Evolutionary conservation across 23 tunicate genomes (phyloP), one percentile per base, ranked within the genome.

Genomic region (Trididemnum nubilum): DNA sequence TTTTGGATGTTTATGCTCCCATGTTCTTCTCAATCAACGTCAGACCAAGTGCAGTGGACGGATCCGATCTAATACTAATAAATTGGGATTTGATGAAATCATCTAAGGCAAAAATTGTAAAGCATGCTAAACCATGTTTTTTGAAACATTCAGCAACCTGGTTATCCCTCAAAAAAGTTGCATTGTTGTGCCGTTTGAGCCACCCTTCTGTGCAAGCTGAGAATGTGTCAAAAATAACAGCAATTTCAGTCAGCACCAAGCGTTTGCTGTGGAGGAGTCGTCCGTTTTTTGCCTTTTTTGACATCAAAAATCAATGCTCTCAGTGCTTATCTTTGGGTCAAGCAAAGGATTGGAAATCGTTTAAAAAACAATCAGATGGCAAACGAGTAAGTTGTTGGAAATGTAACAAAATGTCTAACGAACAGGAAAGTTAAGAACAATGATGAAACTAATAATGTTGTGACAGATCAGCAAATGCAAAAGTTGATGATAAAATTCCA

Each of bases 91-190:
- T 63, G 69, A 63, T 63, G 69, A 63, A 63, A 24, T 22, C 25
- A 21, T 63, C 25, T 22, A 7, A 63, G 7, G 7, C 27, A 15
- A n/a, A 24, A 21, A 24, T 63, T 24, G 69, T 63, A 63, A n/a
- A 63, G n/a, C 69, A 63, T 63, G 25, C 69, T 63, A 63, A 63
- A 63, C n/a, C 69, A 63, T 63, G 69, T n/a, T 63, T 63, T 24
- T 19, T 63, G 27, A 63, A 63, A 24, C 69, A 63, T 63, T n/a
- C 69, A 21, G 5, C 69, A 5, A 63, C 69, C 69, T 63, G 69
- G 69, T 4, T 63, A 5, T 63, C 69, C 5, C 25, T n/a, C 22
- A 63, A n/a, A 63, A 63, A 18, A 5, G 69, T 63, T 63, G 69
- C 69, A 21, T 22, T 63, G 25, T 4, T 26, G 5, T 63, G 69